These are phyloP conservation scores for Cololabis saira DNA, from an alignment of 2,113 vertebrate species.

Conservation along the genomic window DNA sequence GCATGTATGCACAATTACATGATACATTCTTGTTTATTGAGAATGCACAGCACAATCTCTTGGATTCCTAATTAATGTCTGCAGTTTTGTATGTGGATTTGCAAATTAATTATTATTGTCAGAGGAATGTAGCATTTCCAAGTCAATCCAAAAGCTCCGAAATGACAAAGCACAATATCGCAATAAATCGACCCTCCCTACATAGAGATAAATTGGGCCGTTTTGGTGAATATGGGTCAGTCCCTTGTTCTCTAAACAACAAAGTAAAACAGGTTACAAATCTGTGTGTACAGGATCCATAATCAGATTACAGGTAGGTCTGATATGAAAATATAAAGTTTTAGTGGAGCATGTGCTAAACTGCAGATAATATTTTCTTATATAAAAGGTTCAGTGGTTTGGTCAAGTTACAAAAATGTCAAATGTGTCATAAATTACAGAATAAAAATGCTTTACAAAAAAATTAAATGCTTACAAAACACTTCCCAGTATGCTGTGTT, in stretches of 20 bases:
- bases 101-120: neutral
- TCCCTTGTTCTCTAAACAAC: neutral
- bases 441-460: too few relatives aligned
- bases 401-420: too few relatives aligned
- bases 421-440: too few relatives aligned
- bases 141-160: neutral
- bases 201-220: neutral
- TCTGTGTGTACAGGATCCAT: neutral
- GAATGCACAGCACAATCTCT: neutral
- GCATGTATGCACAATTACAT: neutral
- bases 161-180: neutral
- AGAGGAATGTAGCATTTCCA: neutral
- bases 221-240: neutral
- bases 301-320: neutral
- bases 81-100: neutral
- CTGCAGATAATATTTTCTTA: too few relatives aligned
- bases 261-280: neutral
- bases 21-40: neutral
- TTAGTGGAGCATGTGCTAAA: too few relatives aligned
- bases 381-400: too few relatives aligned
- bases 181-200: neutral
- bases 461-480: neutral
- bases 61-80: constrained; percentile 3
- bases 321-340: too few relatives aligned
- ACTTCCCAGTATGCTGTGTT: neutral